These are phyloP conservation scores for Mormyrops attenuatus DNA, from an alignment of 2,797 vertebrate species.

Conservation along the genomic window DNA sequence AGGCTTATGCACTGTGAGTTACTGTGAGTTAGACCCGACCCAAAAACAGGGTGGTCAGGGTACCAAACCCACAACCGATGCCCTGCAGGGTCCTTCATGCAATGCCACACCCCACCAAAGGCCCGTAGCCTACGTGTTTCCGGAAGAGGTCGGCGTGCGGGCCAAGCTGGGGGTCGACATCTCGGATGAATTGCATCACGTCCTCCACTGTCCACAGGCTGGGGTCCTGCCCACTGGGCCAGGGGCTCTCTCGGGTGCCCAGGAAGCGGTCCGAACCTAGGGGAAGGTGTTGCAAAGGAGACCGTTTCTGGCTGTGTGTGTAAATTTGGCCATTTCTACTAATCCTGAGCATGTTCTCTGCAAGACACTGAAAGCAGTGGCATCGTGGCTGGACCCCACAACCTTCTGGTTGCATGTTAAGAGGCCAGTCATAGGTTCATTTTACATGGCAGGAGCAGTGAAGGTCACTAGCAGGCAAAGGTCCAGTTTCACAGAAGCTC, in stretches of 20 bases:
- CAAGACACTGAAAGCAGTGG: neutral
- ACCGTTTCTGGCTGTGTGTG: neutral
- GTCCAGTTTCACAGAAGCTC: neutral
- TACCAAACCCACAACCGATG: neutral
- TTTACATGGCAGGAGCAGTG: neutral
- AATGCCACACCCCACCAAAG: neutral
- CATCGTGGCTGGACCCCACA: neutral
- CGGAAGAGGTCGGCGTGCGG: constrained; percentile 93
- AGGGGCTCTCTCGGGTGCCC: constrained; percentile 56
- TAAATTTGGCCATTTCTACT: neutral
- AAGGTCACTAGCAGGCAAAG: neutral
- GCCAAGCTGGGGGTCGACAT: constrained; percentile 86
- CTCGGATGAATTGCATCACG: constrained; percentile 91
- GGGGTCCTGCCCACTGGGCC: constrained; percentile 72
- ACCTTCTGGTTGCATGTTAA: neutral
- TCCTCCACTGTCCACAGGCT: constrained; percentile 89
- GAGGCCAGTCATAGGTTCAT: neutral
- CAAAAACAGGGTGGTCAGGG: neutral
- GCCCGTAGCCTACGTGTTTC: constrained; percentile 77
- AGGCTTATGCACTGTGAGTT: neutral
- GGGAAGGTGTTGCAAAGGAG: neutral
- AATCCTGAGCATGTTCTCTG: neutral
- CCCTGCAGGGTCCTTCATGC: neutral
- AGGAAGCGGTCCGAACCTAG: constrained; percentile 73
- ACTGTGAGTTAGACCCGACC: neutral